Evolutionary conservation across 1,140 invertebrate species (phyloP).

Genomic region (Carposina sasakii): DNA sequence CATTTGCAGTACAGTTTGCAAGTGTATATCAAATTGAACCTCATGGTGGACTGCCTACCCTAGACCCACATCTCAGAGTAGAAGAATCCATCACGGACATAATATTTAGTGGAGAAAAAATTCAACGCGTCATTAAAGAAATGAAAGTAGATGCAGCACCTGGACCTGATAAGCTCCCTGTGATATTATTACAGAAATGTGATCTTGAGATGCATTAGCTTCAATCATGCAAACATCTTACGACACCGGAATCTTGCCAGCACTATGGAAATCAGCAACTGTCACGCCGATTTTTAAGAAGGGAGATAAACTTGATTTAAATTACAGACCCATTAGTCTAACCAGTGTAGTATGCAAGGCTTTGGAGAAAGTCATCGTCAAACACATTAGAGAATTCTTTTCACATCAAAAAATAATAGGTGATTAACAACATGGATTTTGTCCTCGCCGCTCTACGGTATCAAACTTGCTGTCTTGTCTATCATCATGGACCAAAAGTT

Average conservation of each 20-base stretch:
- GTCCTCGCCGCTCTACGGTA: no score
- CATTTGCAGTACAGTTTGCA: no score
- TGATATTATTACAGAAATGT: background rate
- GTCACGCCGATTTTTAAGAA: constrained; percentile 1
- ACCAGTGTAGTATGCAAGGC: background rate
- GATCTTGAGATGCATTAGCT: background rate
- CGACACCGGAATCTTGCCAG: background rate
- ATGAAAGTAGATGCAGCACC: background rate
- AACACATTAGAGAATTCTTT: no score
- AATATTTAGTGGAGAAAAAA: background rate
- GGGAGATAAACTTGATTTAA: background rate
- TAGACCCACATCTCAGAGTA: background rate
- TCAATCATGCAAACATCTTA: background rate
- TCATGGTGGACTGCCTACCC: background rate
- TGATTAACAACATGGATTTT: no score
- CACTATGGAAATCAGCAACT: background rate
- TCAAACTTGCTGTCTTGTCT: no score
- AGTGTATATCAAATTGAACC: constrained; percentile 1
- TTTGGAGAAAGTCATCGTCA: background rate
- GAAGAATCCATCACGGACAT: background rate
- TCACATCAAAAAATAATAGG: no score
- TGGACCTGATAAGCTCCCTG: background rate
- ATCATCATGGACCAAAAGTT: no score
- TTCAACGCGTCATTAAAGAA: background rate
- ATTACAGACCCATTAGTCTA: background rate